Percentiles rank a stretch among this genome's conserved stretches.
phyloP scores from a whole-genome alignment of 2,888 invertebrate genomes.

The Leptothorax acervorum region DNA sequence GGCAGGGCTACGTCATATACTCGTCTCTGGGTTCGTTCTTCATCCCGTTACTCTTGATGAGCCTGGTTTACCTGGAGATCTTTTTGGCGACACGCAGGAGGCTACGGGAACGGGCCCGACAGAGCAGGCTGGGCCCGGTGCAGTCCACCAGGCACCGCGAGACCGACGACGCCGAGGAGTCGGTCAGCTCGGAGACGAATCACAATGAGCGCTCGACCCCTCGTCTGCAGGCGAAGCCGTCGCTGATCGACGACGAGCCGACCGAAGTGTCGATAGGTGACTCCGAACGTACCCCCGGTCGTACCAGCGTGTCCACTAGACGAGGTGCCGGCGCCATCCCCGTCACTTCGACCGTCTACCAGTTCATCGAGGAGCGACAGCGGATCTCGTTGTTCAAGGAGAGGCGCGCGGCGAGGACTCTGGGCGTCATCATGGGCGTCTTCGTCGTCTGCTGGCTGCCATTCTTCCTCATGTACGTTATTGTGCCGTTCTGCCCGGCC shows the following conservation, averaged over 20 bases:
- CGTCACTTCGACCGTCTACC: constrained; percentile 89
- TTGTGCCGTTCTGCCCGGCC: constrained; percentile 94
- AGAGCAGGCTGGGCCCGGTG: constrained; percentile 92
- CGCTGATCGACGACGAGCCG: constrained; percentile 85
- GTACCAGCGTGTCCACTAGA: constrained; percentile 71
- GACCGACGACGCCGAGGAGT: constrained; percentile 88
- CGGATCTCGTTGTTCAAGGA: constrained; percentile 97
- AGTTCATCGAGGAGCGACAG: constrained; percentile 96
- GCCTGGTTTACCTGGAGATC: constrained; percentile 98
- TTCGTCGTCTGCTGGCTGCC: constrained; percentile 99
- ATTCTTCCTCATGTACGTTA: constrained; percentile 98
- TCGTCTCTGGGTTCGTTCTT: constrained; percentile 97
- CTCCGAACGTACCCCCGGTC: background rate
- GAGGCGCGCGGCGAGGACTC: constrained; percentile 96
- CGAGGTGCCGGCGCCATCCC: constrained; percentile 63
- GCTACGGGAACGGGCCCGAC: constrained; percentile 93
- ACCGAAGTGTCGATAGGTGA: constrained; percentile 78
- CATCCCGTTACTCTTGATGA: constrained; percentile 97
- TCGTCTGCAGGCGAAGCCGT: constrained; percentile 79
- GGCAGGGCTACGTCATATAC: constrained; percentile 96
- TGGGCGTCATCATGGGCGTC: constrained; percentile 99
- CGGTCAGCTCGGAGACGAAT: constrained; percentile 94
- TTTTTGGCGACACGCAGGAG: constrained; percentile 96
- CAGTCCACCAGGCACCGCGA: constrained; percentile 86
- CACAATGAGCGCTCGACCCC: constrained; percentile 88